These are phyloP conservation scores for Oryzias melastigma DNA, from an alignment of 2,113 vertebrate species.

Conservation along the genomic window DNA sequence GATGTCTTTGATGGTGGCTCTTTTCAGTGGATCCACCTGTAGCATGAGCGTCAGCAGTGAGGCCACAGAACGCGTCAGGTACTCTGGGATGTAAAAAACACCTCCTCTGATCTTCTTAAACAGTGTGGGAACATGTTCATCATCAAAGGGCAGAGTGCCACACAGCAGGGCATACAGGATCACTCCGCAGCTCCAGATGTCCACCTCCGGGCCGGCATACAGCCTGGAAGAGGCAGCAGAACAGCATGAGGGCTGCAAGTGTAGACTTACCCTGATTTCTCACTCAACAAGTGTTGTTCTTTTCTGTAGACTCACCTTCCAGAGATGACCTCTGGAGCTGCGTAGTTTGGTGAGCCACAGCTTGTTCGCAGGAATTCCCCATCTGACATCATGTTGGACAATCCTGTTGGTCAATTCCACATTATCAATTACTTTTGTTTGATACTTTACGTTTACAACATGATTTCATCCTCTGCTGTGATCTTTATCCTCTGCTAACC, in stretches of 20 bases:
- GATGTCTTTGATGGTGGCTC: constrained; percentile 98
- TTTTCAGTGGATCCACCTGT: constrained; percentile 95
- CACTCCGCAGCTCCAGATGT: constrained; percentile 98
- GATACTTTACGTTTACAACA: too few species aligned
- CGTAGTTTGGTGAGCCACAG: constrained; percentile 97
- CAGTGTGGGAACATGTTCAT: constrained; percentile 94
- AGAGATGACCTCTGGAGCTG: constrained; percentile 98
- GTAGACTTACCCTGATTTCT: too few species aligned
- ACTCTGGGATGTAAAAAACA: constrained; percentile 98
- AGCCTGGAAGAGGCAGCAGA: constrained; percentile 72
- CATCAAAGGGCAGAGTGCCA: constrained; percentile 95
- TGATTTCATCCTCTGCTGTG: constrained; percentile 6
- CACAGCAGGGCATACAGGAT: constrained; percentile 97
- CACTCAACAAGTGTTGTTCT: too few species aligned
- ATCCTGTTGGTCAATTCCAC: constrained; percentile 76
- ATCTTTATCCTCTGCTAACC: constrained; percentile 47
- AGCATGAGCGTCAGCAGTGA: constrained; percentile 95
- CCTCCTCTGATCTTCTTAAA: constrained; percentile 99
- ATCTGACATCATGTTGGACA: constrained; percentile 99
- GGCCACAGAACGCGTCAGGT: constrained; percentile 91
- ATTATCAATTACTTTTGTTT: too few species aligned
- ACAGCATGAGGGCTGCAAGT: not conserved
- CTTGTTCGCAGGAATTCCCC: constrained; percentile 97
- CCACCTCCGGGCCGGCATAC: constrained; percentile 96
- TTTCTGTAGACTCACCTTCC: constrained; percentile 83